Percentiles rank a stretch among this genome's conserved stretches.
phyloP scores from a whole-genome alignment of 2,888 invertebrate species.

The Lycaena phlaeas region DNA sequence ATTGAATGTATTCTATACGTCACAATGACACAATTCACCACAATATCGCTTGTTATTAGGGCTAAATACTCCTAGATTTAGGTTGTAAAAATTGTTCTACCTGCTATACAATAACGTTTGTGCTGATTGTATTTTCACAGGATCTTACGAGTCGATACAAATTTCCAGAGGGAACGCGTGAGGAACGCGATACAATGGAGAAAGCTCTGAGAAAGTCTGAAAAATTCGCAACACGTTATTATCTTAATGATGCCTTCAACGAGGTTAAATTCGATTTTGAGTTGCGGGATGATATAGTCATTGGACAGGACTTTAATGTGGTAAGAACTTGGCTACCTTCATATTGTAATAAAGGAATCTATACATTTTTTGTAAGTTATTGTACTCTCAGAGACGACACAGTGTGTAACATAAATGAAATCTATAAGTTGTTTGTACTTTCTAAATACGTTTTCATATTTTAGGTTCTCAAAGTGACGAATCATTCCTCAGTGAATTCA shows the following conservation, averaged over 20 bases:
- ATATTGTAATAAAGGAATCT: no score
- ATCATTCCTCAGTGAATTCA: not conserved
- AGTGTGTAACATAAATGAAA: no score
- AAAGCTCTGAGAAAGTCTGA: not conserved
- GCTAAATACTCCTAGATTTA: no score
- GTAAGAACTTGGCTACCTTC: not conserved
- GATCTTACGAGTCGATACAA: not conserved
- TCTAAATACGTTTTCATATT: not conserved
- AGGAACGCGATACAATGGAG: not conserved
- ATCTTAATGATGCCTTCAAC: not conserved
- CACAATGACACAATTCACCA: no score
- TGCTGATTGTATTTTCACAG: not conserved
- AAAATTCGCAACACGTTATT: not conserved
- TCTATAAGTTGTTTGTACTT: no score
- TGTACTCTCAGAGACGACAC: no score
- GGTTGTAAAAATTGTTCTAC: not conserved
- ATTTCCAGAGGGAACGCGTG: not conserved
- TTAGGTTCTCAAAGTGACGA: not conserved
- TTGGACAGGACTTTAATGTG: conserved; percentile 2
- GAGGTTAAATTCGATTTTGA: not conserved
- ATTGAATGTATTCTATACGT: no score
- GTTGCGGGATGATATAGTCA: not conserved
- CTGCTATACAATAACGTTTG: not conserved
- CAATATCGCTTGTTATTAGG: no score
- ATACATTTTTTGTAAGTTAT: no score